A percentile compares a stretch with the other conserved stretches of the same genome.
phyloP scores from a whole-genome alignment of 2,888 invertebrate genomes.

The Limulus polyphemus region DNA sequence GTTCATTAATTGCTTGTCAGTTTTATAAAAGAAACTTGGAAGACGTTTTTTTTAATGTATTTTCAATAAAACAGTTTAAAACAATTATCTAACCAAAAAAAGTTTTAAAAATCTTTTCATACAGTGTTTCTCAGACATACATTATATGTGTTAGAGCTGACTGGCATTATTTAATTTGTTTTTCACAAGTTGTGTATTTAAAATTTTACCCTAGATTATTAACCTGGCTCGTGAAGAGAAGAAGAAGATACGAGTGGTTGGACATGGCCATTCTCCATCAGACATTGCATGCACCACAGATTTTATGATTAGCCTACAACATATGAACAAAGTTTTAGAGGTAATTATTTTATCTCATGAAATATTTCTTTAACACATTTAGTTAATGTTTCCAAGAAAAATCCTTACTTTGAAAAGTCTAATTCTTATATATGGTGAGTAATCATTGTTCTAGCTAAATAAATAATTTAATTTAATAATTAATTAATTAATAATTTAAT shows the following conservation, averaged over 20 bases:
- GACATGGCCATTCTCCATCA: slow-evolving; percentile 36
- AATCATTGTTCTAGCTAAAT: too few species aligned
- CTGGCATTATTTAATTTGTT: not conserved
- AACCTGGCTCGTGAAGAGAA: slow-evolving; percentile 29
- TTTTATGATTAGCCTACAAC: slow-evolving; percentile 32
- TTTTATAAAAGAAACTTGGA: too few species aligned
- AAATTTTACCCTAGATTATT: slow-evolving; percentile 29
- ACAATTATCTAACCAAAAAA: too few species aligned
- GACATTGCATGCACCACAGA: slow-evolving; percentile 35
- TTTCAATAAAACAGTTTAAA: too few species aligned
- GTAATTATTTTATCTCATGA: slow-evolving; percentile 17
- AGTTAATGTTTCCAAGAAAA: not conserved
- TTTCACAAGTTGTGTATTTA: not conserved
- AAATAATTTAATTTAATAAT: too few species aligned
- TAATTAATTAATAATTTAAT: too few species aligned
- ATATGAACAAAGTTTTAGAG: slow-evolving; percentile 32
- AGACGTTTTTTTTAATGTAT: too few species aligned
- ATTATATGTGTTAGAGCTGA: not conserved
- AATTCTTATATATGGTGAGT: too few species aligned
- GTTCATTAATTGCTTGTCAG: too few species aligned
- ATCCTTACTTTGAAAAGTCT: too few species aligned
- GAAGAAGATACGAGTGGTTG: slow-evolving; percentile 33
- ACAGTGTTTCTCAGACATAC: too few species aligned
- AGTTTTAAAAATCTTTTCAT: too few species aligned
- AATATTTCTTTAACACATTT: not conserved